Evolutionary conservation across 2,888 invertebrate genomes (phyloP).

Genomic region (Oscheius sp.): DNA sequence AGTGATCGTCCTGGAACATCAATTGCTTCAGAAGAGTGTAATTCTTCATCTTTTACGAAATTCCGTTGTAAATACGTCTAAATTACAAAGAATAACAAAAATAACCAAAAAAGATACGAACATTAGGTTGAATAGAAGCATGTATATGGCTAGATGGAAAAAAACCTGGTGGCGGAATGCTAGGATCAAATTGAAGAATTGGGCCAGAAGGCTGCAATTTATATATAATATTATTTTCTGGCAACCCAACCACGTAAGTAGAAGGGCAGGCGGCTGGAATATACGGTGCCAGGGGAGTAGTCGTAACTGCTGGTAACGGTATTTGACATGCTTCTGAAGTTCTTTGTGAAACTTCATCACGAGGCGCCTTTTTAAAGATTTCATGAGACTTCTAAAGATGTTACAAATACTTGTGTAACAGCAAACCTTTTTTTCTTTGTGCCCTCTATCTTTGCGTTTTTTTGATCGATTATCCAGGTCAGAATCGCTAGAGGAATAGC

Average conservation of each 20-base stretch:
- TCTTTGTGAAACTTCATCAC: neutral
- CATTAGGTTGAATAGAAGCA: no score
- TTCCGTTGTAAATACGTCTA: neutral
- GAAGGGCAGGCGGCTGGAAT: neutral
- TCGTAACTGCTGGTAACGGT: neutral
- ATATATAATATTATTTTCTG: neutral
- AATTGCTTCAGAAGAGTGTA: neutral
- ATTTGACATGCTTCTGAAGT: neutral
- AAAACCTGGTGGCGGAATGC: neutral
- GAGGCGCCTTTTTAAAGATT: neutral
- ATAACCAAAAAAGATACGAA: no score
- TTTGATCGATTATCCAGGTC: neutral
- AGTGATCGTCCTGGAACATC: neutral
- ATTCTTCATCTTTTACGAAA: neutral
- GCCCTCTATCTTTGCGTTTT: neutral
- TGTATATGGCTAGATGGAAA: no score
- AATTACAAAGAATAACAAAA: no score
- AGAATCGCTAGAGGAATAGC: slow-evolving; percentile 31
- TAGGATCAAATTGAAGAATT: neutral
- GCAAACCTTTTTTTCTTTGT: neutral
- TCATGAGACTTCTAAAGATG: neutral
- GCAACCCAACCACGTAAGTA: neutral
- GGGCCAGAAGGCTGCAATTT: neutral
- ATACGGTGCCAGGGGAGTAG: neutral
- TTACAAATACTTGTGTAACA: neutral